Conservation (phyloP, 2,797 vertebrate species). For the Sylvia borin region DNA sequence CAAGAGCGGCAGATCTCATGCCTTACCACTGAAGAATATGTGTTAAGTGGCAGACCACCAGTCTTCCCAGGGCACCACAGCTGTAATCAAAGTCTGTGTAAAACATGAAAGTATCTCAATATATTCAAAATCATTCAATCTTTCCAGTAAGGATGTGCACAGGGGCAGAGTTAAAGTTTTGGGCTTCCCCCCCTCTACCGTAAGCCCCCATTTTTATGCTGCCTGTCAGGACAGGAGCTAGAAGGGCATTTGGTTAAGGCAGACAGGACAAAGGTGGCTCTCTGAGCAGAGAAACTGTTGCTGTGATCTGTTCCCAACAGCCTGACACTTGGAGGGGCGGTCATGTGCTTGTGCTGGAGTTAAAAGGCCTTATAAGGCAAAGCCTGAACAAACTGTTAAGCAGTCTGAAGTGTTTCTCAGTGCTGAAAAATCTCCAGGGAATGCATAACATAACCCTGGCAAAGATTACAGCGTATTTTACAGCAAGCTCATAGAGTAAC, state of each 20-base stretch:
- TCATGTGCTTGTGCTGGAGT: slow-evolving; percentile 70
- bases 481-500: slow-evolving; percentile 67
- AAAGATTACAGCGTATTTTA: slow-evolving; percentile 75
- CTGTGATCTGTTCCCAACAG: slow-evolving; percentile 71
- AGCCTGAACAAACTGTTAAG: slow-evolving; percentile 67
- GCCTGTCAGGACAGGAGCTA: slow-evolving; percentile 6
- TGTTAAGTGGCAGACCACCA: neutral
- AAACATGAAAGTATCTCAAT: neutral
- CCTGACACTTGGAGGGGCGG: slow-evolving; percentile 68
- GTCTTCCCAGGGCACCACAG: neutral
- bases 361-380: slow-evolving; percentile 87
- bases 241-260: slow-evolving; percentile 12
- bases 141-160: neutral
- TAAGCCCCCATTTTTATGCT: slow-evolving; percentile 1
- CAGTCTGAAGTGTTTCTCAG: slow-evolving; percentile 74
- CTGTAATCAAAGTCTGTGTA: neutral
- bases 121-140: neutral
- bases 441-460: slow-evolving; percentile 77
- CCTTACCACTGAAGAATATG: neutral
- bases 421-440: slow-evolving; percentile 74
- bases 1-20: neutral
- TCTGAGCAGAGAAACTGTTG: slow-evolving; percentile 15
- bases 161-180: neutral
- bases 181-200: neutral
- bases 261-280: slow-evolving; percentile 27